These are phyloP conservation scores for Atherinomorus stipes DNA, from an alignment of 2,113 vertebrate species.

Conservation along the genomic window DNA sequence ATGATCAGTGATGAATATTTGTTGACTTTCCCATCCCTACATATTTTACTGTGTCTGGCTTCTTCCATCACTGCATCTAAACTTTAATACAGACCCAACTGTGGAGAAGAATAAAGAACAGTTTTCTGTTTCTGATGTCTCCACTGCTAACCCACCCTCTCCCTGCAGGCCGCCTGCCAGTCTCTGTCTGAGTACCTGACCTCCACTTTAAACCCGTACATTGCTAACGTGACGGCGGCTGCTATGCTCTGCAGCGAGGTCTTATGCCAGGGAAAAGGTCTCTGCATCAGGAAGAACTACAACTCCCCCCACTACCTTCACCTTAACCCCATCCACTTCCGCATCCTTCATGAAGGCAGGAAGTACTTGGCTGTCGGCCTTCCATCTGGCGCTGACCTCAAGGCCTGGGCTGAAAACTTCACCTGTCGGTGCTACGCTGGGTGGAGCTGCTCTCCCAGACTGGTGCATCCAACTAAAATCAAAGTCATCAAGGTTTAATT, in stretches of 20 bases:
- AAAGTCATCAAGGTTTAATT: slow-evolving; percentile 60
- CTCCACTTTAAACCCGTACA: slow-evolving; percentile 84
- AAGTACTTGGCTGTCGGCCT: slow-evolving; percentile 68
- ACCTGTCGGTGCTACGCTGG: slow-evolving; percentile 81
- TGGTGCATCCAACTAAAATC: slow-evolving; percentile 5
- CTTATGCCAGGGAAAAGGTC: slow-evolving; percentile 86
- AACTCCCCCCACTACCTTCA: slow-evolving; percentile 88
- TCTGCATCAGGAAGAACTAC: slow-evolving; percentile 85
- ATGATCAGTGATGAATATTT: no score
- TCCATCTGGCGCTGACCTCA: slow-evolving; percentile 61
- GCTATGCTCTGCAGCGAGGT: slow-evolving; percentile 86
- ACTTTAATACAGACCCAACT: no score
- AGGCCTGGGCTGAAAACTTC: slow-evolving; percentile 61
- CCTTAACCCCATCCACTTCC: slow-evolving; percentile 72
- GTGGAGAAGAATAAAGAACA: no score
- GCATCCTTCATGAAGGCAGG: slow-evolving; percentile 44
- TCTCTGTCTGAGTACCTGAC: slow-evolving; percentile 75
- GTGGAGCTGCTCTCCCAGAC: slow-evolving; percentile 41
- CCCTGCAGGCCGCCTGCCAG: slow-evolving; percentile 71
- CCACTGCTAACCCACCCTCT: neutral
- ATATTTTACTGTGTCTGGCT: no score
- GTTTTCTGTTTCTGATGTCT: no score
- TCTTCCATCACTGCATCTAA: no score
- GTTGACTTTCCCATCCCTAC: no score
- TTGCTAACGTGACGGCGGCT: slow-evolving; percentile 91